Percentiles rank a stretch among this genome's conserved stretches.
These are phyloP conservation scores for Ashinkailepas kermadecensis DNA, from an alignment of 2,888 invertebrate genomes.

Conservation along the genomic window DNA sequence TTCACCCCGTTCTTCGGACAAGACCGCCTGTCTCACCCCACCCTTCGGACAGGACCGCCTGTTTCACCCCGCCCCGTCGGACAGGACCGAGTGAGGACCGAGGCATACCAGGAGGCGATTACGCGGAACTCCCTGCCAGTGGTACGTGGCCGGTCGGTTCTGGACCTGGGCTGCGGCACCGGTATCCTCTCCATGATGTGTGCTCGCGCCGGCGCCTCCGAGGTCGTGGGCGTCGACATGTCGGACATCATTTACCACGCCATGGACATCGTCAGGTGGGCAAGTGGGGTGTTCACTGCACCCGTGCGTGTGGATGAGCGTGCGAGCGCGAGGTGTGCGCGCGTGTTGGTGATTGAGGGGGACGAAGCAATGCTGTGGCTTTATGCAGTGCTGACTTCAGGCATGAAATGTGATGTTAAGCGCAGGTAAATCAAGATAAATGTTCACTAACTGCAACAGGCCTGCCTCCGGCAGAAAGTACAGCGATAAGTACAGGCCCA, in stretches of 20 bases:
- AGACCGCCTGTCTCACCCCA: constrained; percentile 27
- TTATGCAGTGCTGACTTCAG: no score
- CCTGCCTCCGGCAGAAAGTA: no score
- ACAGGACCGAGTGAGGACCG: constrained; percentile 73
- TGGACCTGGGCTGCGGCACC: constrained; percentile 98
- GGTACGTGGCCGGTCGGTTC: constrained; percentile 65
- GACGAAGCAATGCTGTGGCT: no score
- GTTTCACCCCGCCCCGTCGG: constrained; percentile 35
- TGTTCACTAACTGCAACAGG: no score
- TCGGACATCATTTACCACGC: constrained; percentile 98
- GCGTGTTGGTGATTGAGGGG: no score
- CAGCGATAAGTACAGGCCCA: no score
- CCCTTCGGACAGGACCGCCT: constrained; percentile 10
- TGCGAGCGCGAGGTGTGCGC: no score
- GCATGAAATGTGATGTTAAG: no score
- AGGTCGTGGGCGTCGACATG: constrained; percentile 95
- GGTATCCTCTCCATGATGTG: constrained; percentile 99
- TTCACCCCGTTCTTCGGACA: not conserved
- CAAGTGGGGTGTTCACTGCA: no score
- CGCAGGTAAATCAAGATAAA: no score
- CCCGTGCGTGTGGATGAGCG: no score
- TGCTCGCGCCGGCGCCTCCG: constrained; percentile 92
- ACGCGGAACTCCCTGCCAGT: constrained; percentile 28
- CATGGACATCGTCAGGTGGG: constrained; percentile 73
- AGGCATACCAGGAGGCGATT: constrained; percentile 56